Evolutionary conservation across 2,113 vertebrate species (phyloP), one percentile per base, ranked within the genome.

Genomic region (Talpa occidentalis): DNA sequence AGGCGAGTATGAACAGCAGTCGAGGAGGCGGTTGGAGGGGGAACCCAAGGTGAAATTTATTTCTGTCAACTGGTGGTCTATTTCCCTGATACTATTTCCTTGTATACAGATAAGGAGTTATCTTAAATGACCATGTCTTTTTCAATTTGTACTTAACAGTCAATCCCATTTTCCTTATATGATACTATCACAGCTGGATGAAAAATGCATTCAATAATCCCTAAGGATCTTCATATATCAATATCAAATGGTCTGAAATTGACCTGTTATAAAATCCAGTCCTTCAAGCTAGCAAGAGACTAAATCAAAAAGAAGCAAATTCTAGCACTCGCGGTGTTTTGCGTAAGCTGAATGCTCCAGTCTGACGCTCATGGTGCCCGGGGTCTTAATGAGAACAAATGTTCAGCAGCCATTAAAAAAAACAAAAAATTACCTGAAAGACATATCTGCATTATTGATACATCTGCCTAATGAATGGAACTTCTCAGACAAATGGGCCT

Each of bases 41-140:
- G 97, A 98, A 97, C 98, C 97, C 95, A 95, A 98, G 98, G 99
- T 98, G 98, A 98, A 99, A 98, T 99, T 98, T 98, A 98, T 99
- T 98, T 99, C 99, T 97, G 98, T 98, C 98, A 98, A 98, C 98
- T 97, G 98, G 98, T 99, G 98, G 98, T 98, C 98, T 98, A 98
- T 99, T 99, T 98, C 98, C 98, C 97, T 95, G 97, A 98, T 98
- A 98, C 98, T 98, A 98, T 99, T 99, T 99, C 98, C 98, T 98
- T 98, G 99, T 98, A 98, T 98, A 98, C 98, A 99, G 99, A 99
- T 99, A 99, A 99, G 98, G 98, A 98, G 98, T 99, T 99, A 99
- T 99, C 99, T 99, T 99, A 99, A 99, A 99, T 99, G 99, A 98
- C 99, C 99, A 99, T 99, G 99, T 99, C 99, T 99, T 99, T 99